Base-by-base conservation (phyloP, 2,888 invertebrate species). In the Pegoplata infirma region DNA sequence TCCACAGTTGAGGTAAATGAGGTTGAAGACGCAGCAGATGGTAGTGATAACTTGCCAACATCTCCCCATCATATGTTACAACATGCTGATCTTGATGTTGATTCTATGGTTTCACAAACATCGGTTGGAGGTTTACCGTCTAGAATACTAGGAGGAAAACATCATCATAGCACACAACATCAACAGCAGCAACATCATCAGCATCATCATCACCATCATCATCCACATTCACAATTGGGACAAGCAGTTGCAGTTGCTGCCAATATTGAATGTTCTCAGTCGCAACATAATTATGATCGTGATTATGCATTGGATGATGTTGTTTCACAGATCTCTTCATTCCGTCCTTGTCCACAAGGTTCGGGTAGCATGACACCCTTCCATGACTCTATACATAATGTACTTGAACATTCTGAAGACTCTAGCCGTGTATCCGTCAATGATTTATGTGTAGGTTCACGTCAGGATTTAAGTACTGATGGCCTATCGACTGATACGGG, bases 251-350 rank as follows among this genome's bases (percentile, higher is more conserved):
- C 87, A 2, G 91, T 93, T 86, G 91, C 93, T 10, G 93, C 94
- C 46, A 93, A 93, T 87, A 93, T 93, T 81, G 94, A 94, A 83
- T 87, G 87, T 61, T 90, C 90, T 71, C 91, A 91, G 84, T 86
- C 86, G 59, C 90, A 91, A 76, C 87, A 88, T 76, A 88, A 89
- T 75, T 90, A 90, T 75, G 90, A 90, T 66, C 86, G 89, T 10
- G 90, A 90, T 80, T 90, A 88, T 88, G 89, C 89, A 14, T 80
- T 89, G 53, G 90, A 90, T 69, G 90, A 90, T 82, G 89, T 88
- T 16, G 87, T 89, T 23, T 89, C 90, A 76, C 90, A 90, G 84
- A 89, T 90, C 81, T 90, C 90, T 3, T 89, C 89, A 23, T 90
- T 90, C 81, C 89, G 89, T 8, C 90, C 90, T 55, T 90, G 89